These are phyloP conservation scores for Erynnis tages DNA, from an alignment of 2,888 invertebrate species.

Conservation along the genomic window DNA sequence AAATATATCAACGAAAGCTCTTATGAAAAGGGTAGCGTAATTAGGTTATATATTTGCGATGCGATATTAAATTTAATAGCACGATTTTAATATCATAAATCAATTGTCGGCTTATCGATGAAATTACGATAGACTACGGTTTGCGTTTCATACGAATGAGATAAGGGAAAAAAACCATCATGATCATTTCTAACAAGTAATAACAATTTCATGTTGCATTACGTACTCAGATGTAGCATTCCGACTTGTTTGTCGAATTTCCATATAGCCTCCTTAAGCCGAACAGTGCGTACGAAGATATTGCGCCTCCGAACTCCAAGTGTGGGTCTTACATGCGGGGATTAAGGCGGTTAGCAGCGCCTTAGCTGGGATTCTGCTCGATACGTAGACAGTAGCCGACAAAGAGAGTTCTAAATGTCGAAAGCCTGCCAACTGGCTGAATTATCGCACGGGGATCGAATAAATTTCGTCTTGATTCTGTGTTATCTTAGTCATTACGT, in stretches of 20 bases:
- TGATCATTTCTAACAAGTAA: neutral
- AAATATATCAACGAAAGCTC: constrained; percentile 57
- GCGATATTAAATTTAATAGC: constrained; percentile 41
- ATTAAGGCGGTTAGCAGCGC: constrained; percentile 59
- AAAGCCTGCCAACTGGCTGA: constrained; percentile 54
- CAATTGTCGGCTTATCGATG: neutral
- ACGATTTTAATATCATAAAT: constrained; percentile 2
- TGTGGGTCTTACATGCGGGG: constrained; percentile 41
- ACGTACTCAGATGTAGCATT: neutral
- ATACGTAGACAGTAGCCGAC: constrained; percentile 45
- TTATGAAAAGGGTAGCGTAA: constrained; percentile 65
- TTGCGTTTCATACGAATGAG: too few relatives aligned
- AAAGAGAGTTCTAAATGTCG: constrained; percentile 54
- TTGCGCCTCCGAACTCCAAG: constrained; percentile 40
- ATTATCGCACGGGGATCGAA: constrained; percentile 43
- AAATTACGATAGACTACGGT: too few relatives aligned
- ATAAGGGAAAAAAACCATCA: neutral
- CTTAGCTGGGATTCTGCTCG: constrained; percentile 47
- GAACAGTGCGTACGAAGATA: constrained; percentile 17
- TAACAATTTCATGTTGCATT: too few relatives aligned
- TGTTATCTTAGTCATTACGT: neutral
- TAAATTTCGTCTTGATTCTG: constrained; percentile 35
- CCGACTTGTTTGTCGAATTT: constrained; percentile 7
- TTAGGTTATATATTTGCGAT: constrained; percentile 61
- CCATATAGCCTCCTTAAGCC: neutral